Conservation (phyloP, 2,113 vertebrate species). For the Heterotilapia buettikoferi region DNA sequence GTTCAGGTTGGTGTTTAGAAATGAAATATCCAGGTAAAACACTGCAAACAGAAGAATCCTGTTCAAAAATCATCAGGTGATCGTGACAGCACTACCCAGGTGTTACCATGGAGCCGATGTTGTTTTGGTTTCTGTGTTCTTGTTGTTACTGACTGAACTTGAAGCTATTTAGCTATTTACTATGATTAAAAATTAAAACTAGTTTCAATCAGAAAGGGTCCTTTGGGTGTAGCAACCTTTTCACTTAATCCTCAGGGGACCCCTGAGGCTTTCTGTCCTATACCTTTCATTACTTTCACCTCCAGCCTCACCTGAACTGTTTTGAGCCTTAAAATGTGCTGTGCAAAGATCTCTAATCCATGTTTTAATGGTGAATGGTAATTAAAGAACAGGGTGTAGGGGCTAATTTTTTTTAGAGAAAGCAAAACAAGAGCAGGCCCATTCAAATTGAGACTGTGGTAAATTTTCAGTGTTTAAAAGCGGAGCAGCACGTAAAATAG, state of each 20-base stretch:
- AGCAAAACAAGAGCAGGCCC: not conserved
- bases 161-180: not conserved
- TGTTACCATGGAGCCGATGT: not conserved
- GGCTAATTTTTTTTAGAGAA: not conserved
- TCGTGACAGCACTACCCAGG: not conserved
- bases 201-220: not conserved
- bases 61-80: not conserved
- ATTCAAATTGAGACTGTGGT: not conserved
- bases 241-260: not conserved
- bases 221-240: not conserved
- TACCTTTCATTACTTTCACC: not conserved
- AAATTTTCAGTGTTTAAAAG: not conserved
- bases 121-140: not conserved
- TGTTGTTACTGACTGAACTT: not conserved
- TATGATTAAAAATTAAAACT: not conserved
- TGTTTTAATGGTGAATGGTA: not conserved
- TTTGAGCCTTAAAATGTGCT: not conserved
- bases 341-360: not conserved
- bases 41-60: not conserved
- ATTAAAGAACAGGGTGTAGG: not conserved
- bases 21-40: not conserved
- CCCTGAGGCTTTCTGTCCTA: not conserved
- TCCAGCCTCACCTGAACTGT: not conserved
- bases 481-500: not conserved
- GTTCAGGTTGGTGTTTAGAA: not conserved